phyloP scores from a whole-genome alignment of 2,888 invertebrate species.

The Norana najaformis region DNA sequence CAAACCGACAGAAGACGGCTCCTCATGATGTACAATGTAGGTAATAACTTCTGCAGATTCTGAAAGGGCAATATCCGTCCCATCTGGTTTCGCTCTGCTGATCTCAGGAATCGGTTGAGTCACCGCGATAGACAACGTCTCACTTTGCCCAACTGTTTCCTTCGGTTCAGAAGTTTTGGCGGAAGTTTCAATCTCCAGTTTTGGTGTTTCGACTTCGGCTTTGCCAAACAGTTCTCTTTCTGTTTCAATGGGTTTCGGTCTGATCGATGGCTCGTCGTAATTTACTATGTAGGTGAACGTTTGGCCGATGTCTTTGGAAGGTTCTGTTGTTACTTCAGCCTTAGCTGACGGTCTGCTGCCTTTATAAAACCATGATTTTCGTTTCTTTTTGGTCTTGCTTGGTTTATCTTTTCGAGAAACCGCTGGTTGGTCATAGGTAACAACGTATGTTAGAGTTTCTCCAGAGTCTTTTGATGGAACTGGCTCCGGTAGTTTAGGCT shows the following conservation, averaged over 20 bases:
- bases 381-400: not conserved
- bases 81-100: not conserved
- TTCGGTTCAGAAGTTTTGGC: not conserved
- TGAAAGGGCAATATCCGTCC: not conserved
- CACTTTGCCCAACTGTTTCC: not conserved
- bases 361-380: not conserved
- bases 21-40: not conserved
- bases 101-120: not conserved
- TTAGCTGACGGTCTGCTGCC: not conserved
- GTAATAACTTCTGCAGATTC: not conserved
- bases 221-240: not conserved
- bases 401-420: not conserved
- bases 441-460: not conserved
- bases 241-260: not conserved
- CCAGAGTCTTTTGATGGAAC: not conserved
- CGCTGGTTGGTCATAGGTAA: not conserved
- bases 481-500: not conserved
- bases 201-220: not conserved
- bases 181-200: not conserved
- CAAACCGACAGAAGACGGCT: not conserved
- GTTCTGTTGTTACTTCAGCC: not conserved
- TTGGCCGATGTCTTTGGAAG: not conserved
- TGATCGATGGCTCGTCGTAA: not conserved
- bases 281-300: constrained; percentile 19
- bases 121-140: not conserved